Base-by-base conservation (phyloP, 2,797 vertebrate genomes). In the Myotis planiceps region DNA sequence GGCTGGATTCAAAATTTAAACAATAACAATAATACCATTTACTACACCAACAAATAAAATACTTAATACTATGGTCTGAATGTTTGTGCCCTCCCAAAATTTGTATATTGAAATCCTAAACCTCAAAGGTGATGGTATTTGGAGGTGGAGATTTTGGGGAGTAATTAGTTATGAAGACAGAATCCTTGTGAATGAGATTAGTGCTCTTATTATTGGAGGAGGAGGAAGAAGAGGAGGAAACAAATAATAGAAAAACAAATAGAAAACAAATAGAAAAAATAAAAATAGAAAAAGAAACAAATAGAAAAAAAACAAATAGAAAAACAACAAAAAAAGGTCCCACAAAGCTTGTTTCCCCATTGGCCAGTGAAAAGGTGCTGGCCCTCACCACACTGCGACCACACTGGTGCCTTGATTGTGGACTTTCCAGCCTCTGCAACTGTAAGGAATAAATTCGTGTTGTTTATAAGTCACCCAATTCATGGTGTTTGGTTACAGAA, bases 21-120 rank as follows among this genome's bases (percentile, higher is more conserved):
- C 72, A 60, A 49, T 81, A 47, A 69, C 19, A 49, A 51, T n/a
- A 74, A 42, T n/a, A 29, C 42, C 27, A 49, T 74, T 39, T 34
- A 34, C 32, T 21, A 81, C 9, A 90, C 15, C 3, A 42, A 74
- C 58, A 81, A 75, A 45, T 53, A 37, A 75, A 92, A 63, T 29
- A 29, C 15, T 3, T 49, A 37, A 9, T 37, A 37, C n/a, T 76
- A 37, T 47, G 25, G 1, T 69, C 25, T 47, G 63, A n/a, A 85
- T 78, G 49, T 69, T 66, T 55, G 34, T 76, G 15, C 29, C 9
- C 5, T 9, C 34, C 23, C 1, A 19, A 23, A 55, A n/a, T 25
- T 58, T 14, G 23, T 85, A n/a, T 69, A 18, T 69, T 85, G 47
- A 92, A 68, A 85, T 58, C 47, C 23, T 78, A 16, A 76, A 10